Evolutionary conservation across 2,797 vertebrate species (phyloP).

Genomic region (Enteromius fasciolatus): DNA sequence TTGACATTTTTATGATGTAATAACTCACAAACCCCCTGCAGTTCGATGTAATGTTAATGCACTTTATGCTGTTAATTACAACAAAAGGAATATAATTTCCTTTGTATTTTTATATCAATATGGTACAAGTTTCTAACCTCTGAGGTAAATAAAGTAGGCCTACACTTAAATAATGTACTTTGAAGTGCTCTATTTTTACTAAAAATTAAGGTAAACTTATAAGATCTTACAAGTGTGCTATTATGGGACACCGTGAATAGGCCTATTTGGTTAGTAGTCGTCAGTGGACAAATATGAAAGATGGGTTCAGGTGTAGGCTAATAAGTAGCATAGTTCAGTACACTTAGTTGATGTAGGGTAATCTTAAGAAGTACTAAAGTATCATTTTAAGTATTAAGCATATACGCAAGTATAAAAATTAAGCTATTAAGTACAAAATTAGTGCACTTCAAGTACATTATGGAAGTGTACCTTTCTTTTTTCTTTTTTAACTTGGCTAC

Average conservation of each 20-base stretch:
- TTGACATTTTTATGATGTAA: not conserved
- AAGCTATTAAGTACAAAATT: not conserved
- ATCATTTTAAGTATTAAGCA: too few relatives aligned
- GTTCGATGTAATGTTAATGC: not conserved
- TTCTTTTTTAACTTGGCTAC: not conserved
- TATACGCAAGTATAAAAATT: too few relatives aligned
- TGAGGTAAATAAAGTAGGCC: not conserved
- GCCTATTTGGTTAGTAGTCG: not conserved
- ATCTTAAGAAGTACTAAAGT: not conserved
- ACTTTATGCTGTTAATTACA: not conserved
- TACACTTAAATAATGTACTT: not conserved
- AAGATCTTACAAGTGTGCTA: not conserved
- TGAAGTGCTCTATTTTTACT: too few relatives aligned
- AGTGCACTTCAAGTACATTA: not conserved
- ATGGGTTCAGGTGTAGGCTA: not conserved
- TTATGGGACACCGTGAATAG: not conserved
- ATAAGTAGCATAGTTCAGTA: not conserved
- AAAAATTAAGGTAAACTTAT: not conserved
- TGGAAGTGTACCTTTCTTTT: not conserved
- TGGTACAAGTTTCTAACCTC: not conserved
- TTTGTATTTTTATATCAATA: not conserved
- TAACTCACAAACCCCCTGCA: not conserved
- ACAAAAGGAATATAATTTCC: not conserved
- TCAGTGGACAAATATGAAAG: not conserved
- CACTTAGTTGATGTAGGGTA: not conserved